These are phyloP conservation scores for Apocrypta bakeri DNA, from an alignment of 1,140 invertebrate species.

Conservation along the genomic window DNA sequence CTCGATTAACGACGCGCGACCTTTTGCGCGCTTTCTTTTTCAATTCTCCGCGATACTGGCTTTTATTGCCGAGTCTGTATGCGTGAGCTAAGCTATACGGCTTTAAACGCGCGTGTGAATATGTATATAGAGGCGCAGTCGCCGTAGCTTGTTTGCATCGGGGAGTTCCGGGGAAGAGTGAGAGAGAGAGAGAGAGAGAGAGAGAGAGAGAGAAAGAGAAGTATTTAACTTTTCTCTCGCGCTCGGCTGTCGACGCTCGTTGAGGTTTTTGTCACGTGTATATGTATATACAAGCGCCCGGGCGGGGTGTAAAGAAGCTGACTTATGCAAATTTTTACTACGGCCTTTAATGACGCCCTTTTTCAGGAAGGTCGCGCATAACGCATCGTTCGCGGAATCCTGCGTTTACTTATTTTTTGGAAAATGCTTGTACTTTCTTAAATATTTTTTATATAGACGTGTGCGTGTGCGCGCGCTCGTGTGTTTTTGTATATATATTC, in stretches of 20 bases:
- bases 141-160: not conserved
- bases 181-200: too few species aligned
- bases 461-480: too few species aligned
- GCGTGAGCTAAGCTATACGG: not conserved
- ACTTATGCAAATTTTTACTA: not conserved
- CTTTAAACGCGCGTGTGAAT: too few species aligned
- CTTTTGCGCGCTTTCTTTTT: conserved; percentile 7
- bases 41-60: conserved; percentile 5
- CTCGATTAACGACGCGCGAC: not conserved
- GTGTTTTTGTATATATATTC: too few species aligned
- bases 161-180: not conserved
- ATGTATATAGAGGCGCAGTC: not conserved
- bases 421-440: too few species aligned
- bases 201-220: too few species aligned
- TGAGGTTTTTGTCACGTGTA: too few species aligned
- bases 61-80: not conserved
- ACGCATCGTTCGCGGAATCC: not conserved
- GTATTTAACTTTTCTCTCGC: not conserved
- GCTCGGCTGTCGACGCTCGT: not conserved
- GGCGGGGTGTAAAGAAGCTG: not conserved
- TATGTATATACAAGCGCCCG: too few species aligned
- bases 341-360: not conserved
- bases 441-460: too few species aligned
- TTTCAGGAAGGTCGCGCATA: not conserved
- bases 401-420: too few species aligned